Evolutionary conservation across 2,113 vertebrate genomes (phyloP), one percentile per base, ranked within the genome.

Genomic region (Mandrillus leucophaeus): DNA sequence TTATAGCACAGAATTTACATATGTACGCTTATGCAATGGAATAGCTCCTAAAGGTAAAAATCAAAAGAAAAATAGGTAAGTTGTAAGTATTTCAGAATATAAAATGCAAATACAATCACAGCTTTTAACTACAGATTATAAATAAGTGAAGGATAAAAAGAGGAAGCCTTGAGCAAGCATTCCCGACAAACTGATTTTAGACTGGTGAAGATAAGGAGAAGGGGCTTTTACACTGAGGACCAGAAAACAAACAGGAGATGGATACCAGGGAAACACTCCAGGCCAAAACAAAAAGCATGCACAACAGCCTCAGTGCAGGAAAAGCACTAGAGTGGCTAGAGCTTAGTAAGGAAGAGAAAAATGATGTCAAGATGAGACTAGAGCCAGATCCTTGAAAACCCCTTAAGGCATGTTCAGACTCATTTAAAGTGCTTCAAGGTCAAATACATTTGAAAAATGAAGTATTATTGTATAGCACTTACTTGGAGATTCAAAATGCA

Each of bases 401-500:
- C 45, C 40, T 11, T 35, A 78, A 57, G 13, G 20, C 22, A 78
- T 3, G 2, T 35, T 43, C 72, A 59, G 27, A 27, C 14, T 16
- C 68, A 18, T 68, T 61, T 27, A 43, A 35, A 90, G 52, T 88
- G 35, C 9, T 75, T 92, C 48, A 76, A 80, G 81, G 64, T 88
- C 45, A 95, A 73, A 93, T 52, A 92, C 16, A 75, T 52, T 81
- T 94, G 30, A 94, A 83, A 92, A 84, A 73, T 90, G 7, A 68
- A 84, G 35, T 59, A 50, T 50, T 78, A 84, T 16, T 52, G 10
- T 35, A 32, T 1, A 84, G 23, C 14, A 84, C 32, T 87, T 68
- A 88, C 45, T 84, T 88, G 76, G 27, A 55, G 6, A 43, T 66
- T 87, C 61, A 90, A 90, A 78, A 73, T 22, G 8, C 10, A 66